Conservation (phyloP, 1,140 invertebrate genomes). For the fruit fly (Drosophila melanogaster) region Release_6_plus_ISO1_MT NT_033779.5:6875001-6875500, state of each 20-base stretch:
- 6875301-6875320: conserved; percentile 19
- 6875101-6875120: conserved; percentile 44
- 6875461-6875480: conserved; percentile 80
- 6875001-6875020: conserved; percentile 25
- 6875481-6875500: conserved; percentile 80
- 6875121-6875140: conserved; percentile 27
- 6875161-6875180: conserved; percentile 60
- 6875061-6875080: conserved; percentile 16
- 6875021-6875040: conserved; percentile 20
- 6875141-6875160: conserved; percentile 59
- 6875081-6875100: conserved; percentile 39
- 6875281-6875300: conserved; percentile 75
- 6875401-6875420: conserved; percentile 37
- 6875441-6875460: conserved; percentile 35
- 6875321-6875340: conserved; percentile 53
- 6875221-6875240: conserved; percentile 29
- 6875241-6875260: conserved; percentile 45
- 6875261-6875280: conserved; percentile 67
- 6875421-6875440: conserved; percentile 1
- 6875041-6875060: conserved; percentile 19
- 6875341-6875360: conserved; percentile 50
- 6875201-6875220: conserved; percentile 22
- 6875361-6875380: conserved; percentile 13
- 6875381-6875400: conserved; percentile 55
- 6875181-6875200: conserved; percentile 37